A percentile compares a stretch with the other conserved stretches of the same genome.
Conservation (phyloP, 2,888 invertebrate species). For the Aplocera efformata region DNA sequence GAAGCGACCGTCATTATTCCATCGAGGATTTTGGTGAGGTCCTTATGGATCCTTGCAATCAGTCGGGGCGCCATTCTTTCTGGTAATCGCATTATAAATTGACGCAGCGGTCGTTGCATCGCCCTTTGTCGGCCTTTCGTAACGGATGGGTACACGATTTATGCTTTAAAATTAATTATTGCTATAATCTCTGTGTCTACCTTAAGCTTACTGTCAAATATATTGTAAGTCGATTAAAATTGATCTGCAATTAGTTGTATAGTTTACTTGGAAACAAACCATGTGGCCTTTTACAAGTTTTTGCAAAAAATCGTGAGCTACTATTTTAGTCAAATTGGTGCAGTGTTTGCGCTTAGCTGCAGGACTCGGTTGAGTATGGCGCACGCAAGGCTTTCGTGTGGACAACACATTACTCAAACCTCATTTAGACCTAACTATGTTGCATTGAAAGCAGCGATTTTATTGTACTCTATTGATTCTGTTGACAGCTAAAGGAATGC, state of each 20-base stretch:
- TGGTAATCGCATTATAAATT: constrained; percentile 77
- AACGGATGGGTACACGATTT: constrained; percentile 57
- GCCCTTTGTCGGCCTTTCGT: constrained; percentile 69
- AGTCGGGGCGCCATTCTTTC: constrained; percentile 68
- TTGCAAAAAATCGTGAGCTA: not conserved
- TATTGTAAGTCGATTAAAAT: constrained; percentile 9
- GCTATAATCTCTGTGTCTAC: constrained; percentile 56
- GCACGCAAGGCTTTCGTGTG: constrained; percentile 70
- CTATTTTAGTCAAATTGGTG: constrained; percentile 35
- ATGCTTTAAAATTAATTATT: constrained; percentile 61
- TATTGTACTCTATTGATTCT: constrained; percentile 77
- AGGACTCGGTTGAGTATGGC: constrained; percentile 47
- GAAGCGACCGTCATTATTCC: constrained; percentile 52
- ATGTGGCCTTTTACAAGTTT: not conserved
- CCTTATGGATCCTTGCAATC: constrained; percentile 65
- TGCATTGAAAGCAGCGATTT: constrained; percentile 74
- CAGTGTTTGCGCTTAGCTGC: constrained; percentile 32
- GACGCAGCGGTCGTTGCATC: constrained; percentile 57
- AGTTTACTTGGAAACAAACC: not conserved
- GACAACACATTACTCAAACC: constrained; percentile 72
- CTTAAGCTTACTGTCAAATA: constrained; percentile 48
- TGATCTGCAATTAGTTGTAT: not conserved
- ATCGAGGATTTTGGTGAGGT: constrained; percentile 53
- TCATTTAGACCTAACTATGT: constrained; percentile 75
- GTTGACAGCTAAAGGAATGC: constrained; percentile 61